Evolutionary conservation across 1,140 invertebrate species (phyloP).

Genomic region (Homarus americanus): DNA sequence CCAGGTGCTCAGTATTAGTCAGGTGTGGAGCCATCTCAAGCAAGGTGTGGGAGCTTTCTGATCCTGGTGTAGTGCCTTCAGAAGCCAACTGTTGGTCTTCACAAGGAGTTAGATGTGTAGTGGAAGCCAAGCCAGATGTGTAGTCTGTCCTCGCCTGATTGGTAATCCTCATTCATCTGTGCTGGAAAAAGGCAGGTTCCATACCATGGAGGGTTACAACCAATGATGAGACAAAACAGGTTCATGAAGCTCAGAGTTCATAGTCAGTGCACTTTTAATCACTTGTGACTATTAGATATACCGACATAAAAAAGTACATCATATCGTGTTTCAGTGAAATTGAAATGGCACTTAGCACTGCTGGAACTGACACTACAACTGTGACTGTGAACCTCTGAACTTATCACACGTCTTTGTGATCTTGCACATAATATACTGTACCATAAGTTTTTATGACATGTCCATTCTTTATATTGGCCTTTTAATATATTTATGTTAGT

Average conservation of each 20-base stretch:
- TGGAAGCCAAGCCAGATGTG: neutral
- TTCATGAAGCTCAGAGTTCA: neutral
- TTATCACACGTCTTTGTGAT: neutral
- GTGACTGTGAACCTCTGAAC: neutral
- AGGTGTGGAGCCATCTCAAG: neutral
- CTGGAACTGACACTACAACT: neutral
- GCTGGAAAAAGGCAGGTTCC: neutral
- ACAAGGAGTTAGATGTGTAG: neutral
- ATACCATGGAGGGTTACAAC: neutral
- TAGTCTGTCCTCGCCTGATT: neutral
- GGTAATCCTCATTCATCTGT: neutral
- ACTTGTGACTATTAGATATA: slow-evolving; percentile 2
- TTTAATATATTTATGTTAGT: neutral
- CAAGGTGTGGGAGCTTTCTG: neutral
- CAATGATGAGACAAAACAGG: neutral
- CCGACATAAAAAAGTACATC: neutral
- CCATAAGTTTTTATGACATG: neutral
- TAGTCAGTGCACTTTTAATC: neutral
- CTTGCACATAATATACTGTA: neutral
- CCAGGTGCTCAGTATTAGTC: slow-evolving; percentile 10
- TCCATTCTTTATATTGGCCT: neutral
- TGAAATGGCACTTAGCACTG: neutral
- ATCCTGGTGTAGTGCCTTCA: neutral
- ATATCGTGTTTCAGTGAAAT: neutral
- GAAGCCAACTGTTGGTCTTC: slow-evolving; percentile 1